Evolutionary conservation across 2,113 vertebrate genomes (phyloP), one percentile per base, ranked within the genome.

Genomic region (Elephantulus edwardii): DNA sequence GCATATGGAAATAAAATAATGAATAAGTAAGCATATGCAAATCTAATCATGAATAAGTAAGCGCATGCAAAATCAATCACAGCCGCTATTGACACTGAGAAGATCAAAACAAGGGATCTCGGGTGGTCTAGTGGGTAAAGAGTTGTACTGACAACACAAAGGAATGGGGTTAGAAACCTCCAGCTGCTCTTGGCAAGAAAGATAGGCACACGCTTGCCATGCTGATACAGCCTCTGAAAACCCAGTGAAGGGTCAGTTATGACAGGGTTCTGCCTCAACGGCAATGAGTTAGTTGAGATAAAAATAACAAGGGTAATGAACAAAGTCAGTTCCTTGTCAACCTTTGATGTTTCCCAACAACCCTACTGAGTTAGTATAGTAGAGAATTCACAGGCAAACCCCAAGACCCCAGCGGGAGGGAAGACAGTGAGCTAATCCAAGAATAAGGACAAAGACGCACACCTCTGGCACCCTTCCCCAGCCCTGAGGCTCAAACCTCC

Each of bases 91-190:
- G 56, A 35, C 40, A 85, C 0, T 16, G 78, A 54, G 87, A 66
- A 92, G 56, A 90, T 40, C 78, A 48, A 91, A 77, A 92, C 20
- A n/a, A n/a, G n/a, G n/a, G n/a, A n/a, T n/a, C n/a, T n/a, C n/a
- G n/a, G n/a, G n/a, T n/a, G n/a, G n/a, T n/a, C n/a, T n/a, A n/a
- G n/a, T n/a, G n/a, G n/a, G n/a, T n/a, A n/a, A n/a, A n/a, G n/a
- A n/a, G n/a, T n/a, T n/a, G n/a, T n/a, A n/a, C n/a, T n/a, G n/a
- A n/a, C n/a, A n/a, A n/a, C n/a, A n/a, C n/a, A n/a, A n/a, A n/a
- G n/a, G n/a, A n/a, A n/a, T n/a, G n/a, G n/a, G n/a, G n/a, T n/a
- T n/a, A n/a, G n/a, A n/a, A n/a, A n/a, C n/a, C n/a, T n/a, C n/a
- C n/a, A n/a, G n/a, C n/a, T n/a, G n/a, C n/a, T n/a, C n/a, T n/a